Evolutionary conservation across 1,140 invertebrate species (phyloP).

Genomic region (Phenacoccus solenopsis): DNA sequence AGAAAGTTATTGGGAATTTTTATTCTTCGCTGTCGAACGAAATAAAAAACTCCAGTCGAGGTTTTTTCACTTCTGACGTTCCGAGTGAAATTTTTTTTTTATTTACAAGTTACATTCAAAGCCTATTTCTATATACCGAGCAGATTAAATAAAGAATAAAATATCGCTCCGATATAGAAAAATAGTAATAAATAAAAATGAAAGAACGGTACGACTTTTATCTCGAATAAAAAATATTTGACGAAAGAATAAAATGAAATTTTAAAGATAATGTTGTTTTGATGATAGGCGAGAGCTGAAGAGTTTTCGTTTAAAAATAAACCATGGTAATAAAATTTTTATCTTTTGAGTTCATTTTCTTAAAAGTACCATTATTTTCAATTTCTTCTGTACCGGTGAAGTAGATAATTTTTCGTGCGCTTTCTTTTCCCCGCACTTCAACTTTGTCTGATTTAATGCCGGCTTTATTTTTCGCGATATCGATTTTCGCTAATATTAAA

Average conservation of each 20-base stretch:
- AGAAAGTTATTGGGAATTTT: not conserved
- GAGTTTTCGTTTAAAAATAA: not conserved
- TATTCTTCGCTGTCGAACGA: not conserved
- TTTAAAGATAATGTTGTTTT: constrained; percentile 3
- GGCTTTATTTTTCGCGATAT: too few species aligned
- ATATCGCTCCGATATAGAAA: not conserved
- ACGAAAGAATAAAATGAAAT: not conserved
- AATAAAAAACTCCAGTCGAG: not conserved
- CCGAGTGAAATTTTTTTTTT: not conserved
- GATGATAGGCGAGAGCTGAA: too few species aligned
- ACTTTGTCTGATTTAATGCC: too few species aligned
- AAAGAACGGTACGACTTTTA: not conserved
- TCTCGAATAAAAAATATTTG: not conserved
- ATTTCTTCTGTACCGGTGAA: not conserved
- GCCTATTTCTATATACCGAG: not conserved
- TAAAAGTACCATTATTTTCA: not conserved
- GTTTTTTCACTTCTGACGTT: too few species aligned
- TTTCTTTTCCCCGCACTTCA: too few species aligned
- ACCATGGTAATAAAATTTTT: not conserved
- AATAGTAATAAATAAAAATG: not conserved
- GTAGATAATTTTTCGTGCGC: not conserved
- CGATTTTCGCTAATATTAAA: too few species aligned
- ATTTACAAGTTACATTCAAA: not conserved
- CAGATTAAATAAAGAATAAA: not conserved
- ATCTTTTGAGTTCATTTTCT: not conserved